Evolutionary conservation across 2,113 vertebrate species (phyloP).

Genomic region (Lycocorax pyrrhopterus): DNA sequence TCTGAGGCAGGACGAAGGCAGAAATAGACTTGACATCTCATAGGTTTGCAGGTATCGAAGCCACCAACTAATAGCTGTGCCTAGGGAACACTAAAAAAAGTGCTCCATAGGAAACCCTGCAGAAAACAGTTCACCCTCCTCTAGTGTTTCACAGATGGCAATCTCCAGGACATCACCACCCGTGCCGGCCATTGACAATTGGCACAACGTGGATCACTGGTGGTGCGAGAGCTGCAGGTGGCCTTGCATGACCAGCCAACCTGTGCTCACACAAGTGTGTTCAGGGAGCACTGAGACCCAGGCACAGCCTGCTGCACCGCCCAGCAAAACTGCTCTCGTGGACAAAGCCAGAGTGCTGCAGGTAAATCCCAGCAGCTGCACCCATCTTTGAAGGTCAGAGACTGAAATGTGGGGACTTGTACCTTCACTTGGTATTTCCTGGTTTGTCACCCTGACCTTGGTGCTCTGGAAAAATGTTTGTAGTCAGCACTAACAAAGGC

Average conservation of each 20-base stretch:
- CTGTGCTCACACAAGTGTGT: background rate
- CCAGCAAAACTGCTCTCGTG: background rate
- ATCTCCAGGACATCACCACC: background rate
- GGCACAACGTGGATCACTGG: background rate
- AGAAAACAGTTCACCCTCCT: background rate
- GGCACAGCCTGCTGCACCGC: rapidly evolving
- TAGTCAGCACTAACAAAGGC: background rate
- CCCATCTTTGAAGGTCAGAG: background rate
- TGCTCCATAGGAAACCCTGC: background rate
- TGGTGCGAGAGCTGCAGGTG: background rate
- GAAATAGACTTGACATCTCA: background rate
- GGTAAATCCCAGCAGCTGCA: background rate
- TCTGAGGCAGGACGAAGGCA: background rate
- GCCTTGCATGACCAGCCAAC: background rate
- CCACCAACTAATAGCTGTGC: rapidly evolving
- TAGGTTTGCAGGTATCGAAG: background rate
- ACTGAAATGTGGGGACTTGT: rapidly evolving
- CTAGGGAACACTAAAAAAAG: background rate
- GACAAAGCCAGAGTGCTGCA: background rate
- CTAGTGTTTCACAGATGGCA: background rate
- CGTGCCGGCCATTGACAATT: background rate
- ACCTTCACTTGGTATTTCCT: background rate
- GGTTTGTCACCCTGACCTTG: background rate
- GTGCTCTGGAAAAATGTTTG: background rate
- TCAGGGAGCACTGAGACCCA: background rate